Percentiles rank a stretch among this genome's conserved stretches.
phyloP scores from a whole-genome alignment of 2,797 vertebrate species.

The Cyprinodon diabolis region DNA sequence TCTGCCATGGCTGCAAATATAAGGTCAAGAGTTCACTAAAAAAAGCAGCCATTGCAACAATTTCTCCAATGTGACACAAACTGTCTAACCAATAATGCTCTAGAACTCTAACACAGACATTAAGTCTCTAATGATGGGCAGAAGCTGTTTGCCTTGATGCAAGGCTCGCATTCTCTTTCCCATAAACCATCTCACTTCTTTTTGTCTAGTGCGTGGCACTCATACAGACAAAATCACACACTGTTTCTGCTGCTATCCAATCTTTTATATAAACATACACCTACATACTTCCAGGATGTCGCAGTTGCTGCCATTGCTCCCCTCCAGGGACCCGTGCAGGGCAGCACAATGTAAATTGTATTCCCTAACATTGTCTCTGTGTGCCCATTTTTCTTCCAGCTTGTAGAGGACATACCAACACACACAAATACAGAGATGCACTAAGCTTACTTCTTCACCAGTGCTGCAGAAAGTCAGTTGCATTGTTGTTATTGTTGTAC shows the following conservation, averaged over 20 bases:
- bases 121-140: conserved; percentile 9
- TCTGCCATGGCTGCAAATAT: conserved; percentile 20
- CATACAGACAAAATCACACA: conserved; percentile 1
- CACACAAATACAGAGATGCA: conserved; percentile 16
- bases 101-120: neutral
- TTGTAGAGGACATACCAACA: conserved; percentile 33
- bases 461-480: conserved; percentile 44
- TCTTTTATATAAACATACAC: conserved; percentile 23
- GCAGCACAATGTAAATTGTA: conserved; percentile 72
- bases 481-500: conserved; percentile 68
- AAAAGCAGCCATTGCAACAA: neutral
- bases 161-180: conserved; percentile 5
- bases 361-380: conserved; percentile 69
- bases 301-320: conserved; percentile 42
- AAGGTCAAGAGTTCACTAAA: conserved; percentile 24
- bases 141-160: conserved; percentile 23
- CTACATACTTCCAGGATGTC: conserved; percentile 34
- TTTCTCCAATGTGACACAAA: conserved; percentile 31
- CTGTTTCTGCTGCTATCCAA: conserved; percentile 5
- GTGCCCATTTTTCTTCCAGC: conserved; percentile 71
- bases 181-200: conserved; percentile 11
- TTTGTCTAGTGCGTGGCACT: neutral
- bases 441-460: conserved; percentile 26
- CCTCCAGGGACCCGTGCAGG: conserved; percentile 51
- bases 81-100: neutral